phyloP scores from a whole-genome alignment of 23 tunicate genomes.

The Corella eumyota region DNA sequence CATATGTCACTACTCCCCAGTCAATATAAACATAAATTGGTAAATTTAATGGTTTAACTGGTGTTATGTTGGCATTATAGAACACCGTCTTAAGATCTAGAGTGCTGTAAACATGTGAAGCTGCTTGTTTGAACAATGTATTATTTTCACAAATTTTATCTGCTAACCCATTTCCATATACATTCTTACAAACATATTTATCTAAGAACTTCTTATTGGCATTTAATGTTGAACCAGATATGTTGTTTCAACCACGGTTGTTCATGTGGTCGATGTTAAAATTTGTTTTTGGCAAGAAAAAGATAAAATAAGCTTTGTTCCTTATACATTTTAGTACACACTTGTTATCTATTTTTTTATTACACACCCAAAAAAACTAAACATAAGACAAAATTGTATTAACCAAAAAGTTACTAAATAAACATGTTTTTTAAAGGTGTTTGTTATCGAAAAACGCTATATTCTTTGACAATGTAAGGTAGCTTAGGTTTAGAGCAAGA shows the following conservation, averaged over 20 bases:
- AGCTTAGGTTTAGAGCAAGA: no score
- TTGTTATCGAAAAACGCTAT: no score
- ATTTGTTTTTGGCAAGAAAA: constrained; percentile 48
- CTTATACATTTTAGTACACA: no score
- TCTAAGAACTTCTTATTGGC: constrained; percentile 56
- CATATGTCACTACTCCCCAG: constrained; percentile 73
- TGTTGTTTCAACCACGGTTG: constrained; percentile 55
- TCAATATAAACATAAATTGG: constrained; percentile 31
- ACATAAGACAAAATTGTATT: no score
- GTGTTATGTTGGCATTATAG: constrained; percentile 10
- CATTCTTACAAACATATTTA: constrained; percentile 28
- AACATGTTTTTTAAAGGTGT: no score
- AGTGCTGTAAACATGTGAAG: constrained; percentile 14
- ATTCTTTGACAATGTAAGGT: no score
- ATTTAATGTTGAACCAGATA: constrained; percentile 49
- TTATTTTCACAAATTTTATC: constrained; percentile 26
- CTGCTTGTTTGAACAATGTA: constrained; percentile 9
- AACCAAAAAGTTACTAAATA: no score
- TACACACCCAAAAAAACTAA: no score
- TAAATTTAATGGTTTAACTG: neutral
- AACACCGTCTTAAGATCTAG: constrained; percentile 43
- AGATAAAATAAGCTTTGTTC: no score
- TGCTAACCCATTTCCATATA: constrained; percentile 66
- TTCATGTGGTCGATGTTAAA: constrained; percentile 27
- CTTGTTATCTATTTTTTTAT: no score